Conservation (phyloP, 2,113 vertebrate genomes). For the Prunella fulvescens region DNA sequence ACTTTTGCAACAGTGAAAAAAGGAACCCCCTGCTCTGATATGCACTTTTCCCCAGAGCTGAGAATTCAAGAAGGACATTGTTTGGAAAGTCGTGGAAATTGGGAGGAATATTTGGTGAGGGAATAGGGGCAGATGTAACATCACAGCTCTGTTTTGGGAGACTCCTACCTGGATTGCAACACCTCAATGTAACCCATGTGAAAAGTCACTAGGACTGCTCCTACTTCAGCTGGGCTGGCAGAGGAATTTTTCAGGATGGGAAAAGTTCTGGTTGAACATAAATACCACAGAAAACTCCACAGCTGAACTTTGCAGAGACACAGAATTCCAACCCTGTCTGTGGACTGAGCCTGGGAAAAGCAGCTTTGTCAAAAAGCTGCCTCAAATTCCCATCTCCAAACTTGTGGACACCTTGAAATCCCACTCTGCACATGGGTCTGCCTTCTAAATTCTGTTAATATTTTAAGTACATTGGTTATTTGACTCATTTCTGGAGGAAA, state of each 20-base stretch:
- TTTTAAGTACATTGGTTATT: not conserved
- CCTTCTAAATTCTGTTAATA: not conserved
- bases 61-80: not conserved
- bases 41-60: not conserved
- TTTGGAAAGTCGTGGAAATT: not conserved
- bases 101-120: not conserved
- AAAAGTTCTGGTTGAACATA: not conserved
- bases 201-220: not conserved
- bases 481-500: not conserved
- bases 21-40: not conserved
- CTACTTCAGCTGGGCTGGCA: not conserved
- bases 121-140: not conserved
- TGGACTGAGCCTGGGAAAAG: not conserved
- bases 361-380: not conserved
- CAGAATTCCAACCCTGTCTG: rapidly evolving
- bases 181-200: not conserved
- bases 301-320: not conserved
- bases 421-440: rapidly evolving
- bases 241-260: not conserved
- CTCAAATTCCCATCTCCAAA: not conserved
- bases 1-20: not conserved
- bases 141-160: not conserved
- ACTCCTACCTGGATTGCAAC: not conserved
- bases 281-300: not conserved
- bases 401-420: not conserved